phyloP scores from a whole-genome alignment of 2,113 vertebrate species.

The Actenoides hombroni region DNA sequence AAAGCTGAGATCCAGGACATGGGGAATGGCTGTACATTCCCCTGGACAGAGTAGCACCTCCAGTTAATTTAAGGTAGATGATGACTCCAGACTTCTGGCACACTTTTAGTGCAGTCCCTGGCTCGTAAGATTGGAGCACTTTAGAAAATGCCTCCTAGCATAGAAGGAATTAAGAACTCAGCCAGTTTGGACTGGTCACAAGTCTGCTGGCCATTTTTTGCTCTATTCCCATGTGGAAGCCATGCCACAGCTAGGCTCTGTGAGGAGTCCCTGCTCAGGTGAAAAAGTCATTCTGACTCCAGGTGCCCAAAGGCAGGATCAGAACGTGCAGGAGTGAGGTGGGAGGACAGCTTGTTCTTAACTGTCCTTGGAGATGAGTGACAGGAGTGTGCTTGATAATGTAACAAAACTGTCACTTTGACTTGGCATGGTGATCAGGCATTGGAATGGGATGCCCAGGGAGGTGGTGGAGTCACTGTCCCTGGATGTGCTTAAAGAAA shows the following conservation, averaged over 20 bases:
- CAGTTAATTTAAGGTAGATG: conserved; percentile 49
- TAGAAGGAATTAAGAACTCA: neutral
- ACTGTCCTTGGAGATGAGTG: neutral
- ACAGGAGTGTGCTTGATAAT: neutral
- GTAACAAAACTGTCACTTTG: neutral
- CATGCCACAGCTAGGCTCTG: neutral
- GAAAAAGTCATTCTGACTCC: neutral
- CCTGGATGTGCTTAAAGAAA: too few relatives aligned
- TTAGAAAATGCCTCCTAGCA: conserved; percentile 1
- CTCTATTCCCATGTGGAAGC: neutral
- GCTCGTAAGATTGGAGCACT: conserved; percentile 18
- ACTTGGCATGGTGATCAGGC: neutral
- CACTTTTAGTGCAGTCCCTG: neutral
- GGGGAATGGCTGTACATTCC: neutral
- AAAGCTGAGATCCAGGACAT: neutral
- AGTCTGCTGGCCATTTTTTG: neutral
- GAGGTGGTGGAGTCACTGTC: too few relatives aligned
- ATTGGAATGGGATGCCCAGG: too few relatives aligned
- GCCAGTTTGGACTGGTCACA: conserved; percentile 3
- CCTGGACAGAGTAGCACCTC: neutral
- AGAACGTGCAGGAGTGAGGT: neutral
- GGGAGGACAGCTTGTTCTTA: neutral
- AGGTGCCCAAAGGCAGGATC: neutral
- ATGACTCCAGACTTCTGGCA: conserved; percentile 39
- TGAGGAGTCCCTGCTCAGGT: neutral